Percentiles rank a stretch among this genome's conserved stretches.
These are phyloP conservation scores for Leucoma salicis DNA, from an alignment of 2,888 invertebrate genomes.

Conservation along the genomic window DNA sequence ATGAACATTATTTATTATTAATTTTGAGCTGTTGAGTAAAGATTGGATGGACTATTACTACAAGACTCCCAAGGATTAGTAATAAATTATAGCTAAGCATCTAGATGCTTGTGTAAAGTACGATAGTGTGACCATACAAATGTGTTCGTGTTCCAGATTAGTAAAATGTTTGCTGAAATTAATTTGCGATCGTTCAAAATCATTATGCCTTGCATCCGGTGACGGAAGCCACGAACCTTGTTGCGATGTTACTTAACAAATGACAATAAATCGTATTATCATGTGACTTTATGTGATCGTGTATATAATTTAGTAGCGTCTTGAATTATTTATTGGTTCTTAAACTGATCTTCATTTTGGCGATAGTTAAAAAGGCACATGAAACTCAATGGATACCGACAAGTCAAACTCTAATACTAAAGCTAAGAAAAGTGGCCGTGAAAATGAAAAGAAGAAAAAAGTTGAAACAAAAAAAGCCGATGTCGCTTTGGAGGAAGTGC, in stretches of 20 bases:
- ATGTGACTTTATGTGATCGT: conserved; percentile 65
- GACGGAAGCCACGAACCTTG: conserved; percentile 49
- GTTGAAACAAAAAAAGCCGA: conserved; percentile 40
- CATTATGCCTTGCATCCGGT: conserved; percentile 55
- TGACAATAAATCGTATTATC: conserved; percentile 43
- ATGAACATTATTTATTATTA: too few species aligned
- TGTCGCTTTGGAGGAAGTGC: conserved; percentile 41
- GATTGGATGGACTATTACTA: too few species aligned
- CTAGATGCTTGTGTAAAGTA: too few species aligned
- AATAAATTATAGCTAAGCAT: too few species aligned
- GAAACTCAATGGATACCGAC: conserved; percentile 72
- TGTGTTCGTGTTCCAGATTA: conserved; percentile 48
- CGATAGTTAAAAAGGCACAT: conserved; percentile 44
- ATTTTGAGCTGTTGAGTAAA: too few species aligned
- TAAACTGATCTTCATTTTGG: conserved; percentile 41
- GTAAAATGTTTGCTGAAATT: conserved; percentile 51
- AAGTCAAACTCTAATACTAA: conserved; percentile 47
- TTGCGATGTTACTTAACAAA: conserved; percentile 60
- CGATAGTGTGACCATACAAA: conserved; percentile 37
- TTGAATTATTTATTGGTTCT: conserved; percentile 37
- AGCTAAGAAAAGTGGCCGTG: conserved; percentile 50
- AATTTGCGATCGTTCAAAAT: conserved; percentile 41
- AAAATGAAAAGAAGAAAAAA: conserved; percentile 75
- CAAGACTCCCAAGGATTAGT: too few species aligned
- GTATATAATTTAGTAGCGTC: conserved; percentile 27